A percentile compares a stretch with the other conserved stretches of the same genome.
These are phyloP conservation scores for Drosophila cardini DNA, from an alignment of 1,140 invertebrate species.

Conservation along the genomic window DNA sequence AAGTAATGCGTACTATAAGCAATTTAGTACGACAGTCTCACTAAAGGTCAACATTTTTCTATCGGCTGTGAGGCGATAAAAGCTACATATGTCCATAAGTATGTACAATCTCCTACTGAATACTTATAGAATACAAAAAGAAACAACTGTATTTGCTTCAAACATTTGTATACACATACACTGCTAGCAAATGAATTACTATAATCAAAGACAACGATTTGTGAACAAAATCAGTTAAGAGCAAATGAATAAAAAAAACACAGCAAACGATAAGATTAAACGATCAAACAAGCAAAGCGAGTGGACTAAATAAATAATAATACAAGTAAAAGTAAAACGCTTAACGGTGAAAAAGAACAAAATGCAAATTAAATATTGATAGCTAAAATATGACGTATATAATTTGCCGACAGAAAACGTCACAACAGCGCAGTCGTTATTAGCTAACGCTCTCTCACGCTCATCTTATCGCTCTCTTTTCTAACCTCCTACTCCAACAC, in stretches of 20 bases:
- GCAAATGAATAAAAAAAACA: not conserved
- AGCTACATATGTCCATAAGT: constrained; percentile 40
- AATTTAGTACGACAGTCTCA: constrained; percentile 30
- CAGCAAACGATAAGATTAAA: constrained; percentile 10
- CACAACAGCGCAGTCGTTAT: constrained; percentile 38
- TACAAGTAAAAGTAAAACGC: constrained; percentile 32
- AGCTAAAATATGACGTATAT: constrained; percentile 28
- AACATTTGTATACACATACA: too few species aligned
- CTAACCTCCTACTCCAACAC: constrained; percentile 22
- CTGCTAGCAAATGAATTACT: not conserved
- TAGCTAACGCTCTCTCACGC: constrained; percentile 22
- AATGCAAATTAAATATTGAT: constrained; percentile 15
- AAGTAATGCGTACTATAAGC: constrained; percentile 21
- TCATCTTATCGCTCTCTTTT: not conserved
- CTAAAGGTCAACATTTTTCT: constrained; percentile 70
- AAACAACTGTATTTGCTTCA: not conserved
- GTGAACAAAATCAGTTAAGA: constrained; percentile 45
- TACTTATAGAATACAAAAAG: too few species aligned
- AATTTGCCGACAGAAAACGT: constrained; percentile 19
- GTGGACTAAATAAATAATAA: constrained; percentile 12
- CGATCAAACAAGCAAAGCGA: constrained; percentile 20
- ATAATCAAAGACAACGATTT: not conserved
- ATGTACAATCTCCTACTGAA: constrained; percentile 5
- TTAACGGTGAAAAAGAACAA: constrained; percentile 2
- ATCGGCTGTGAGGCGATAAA: constrained; percentile 63